Evolutionary conservation across 1,140 invertebrate genomes (phyloP).

Genomic region (Melitaea cinxia): DNA sequence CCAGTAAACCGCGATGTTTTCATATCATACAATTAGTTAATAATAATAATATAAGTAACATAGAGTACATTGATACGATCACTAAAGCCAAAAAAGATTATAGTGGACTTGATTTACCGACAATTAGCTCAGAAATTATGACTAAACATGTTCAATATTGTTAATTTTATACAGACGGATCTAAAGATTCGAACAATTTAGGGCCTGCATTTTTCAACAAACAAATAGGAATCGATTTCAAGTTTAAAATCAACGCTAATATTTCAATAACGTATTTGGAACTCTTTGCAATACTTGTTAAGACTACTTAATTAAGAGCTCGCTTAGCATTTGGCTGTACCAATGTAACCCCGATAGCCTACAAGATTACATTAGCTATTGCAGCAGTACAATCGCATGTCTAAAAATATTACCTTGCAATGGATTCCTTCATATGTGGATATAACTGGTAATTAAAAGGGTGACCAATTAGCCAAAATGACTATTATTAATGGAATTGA

Average conservation of each 20-base stretch:
- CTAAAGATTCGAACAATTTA: neutral
- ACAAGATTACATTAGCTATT: neutral
- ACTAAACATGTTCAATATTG: neutral
- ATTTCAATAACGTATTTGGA: slow-evolving; percentile 27
- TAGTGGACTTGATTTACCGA: neutral
- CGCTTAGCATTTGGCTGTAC: slow-evolving; percentile 41
- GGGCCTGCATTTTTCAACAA: slow-evolving; percentile 23
- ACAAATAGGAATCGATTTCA: neutral
- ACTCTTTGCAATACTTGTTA: slow-evolving; percentile 22
- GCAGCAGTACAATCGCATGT: neutral
- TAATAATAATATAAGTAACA: neutral
- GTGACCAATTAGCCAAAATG: slow-evolving; percentile 20
- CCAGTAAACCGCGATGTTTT: no score
- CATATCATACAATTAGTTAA: no score
- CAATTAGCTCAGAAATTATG: neutral
- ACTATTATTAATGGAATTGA: slow-evolving; percentile 5
- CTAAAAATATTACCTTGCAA: slow-evolving; percentile 18
- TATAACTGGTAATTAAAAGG: slow-evolving; percentile 22
- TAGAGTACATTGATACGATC: neutral
- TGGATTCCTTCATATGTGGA: slow-evolving; percentile 34
- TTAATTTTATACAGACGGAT: neutral
- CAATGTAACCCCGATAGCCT: neutral
- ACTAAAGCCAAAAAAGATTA: neutral
- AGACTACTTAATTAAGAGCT: slow-evolving; percentile 38
- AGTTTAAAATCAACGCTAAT: slow-evolving; percentile 24